phyloP scores from a whole-genome alignment of 1,140 invertebrate genomes.

The Megathymus violae region DNA sequence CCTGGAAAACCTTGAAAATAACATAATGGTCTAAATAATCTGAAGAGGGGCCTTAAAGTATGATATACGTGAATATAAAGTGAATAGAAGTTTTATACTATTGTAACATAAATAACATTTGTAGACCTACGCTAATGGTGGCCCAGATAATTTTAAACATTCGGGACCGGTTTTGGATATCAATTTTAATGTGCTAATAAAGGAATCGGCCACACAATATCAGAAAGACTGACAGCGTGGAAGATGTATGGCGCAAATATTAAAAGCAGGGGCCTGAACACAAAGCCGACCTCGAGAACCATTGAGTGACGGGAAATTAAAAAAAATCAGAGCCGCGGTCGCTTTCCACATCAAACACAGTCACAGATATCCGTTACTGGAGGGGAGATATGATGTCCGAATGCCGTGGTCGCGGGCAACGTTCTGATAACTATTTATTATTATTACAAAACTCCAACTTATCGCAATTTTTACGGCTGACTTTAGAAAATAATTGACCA shows the following conservation, averaged over 20 bases:
- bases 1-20: too few species aligned
- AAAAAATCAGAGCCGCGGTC: slow-evolving; percentile 68
- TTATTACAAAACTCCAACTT: too few species aligned
- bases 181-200: slow-evolving; percentile 12
- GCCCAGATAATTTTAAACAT: too few species aligned
- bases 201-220: slow-evolving; percentile 4
- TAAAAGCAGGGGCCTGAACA: slow-evolving; percentile 69
- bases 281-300: slow-evolving; percentile 56
- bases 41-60: too few species aligned
- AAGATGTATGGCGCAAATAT: slow-evolving; percentile 63
- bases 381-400: slow-evolving; percentile 12
- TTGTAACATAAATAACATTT: too few species aligned
- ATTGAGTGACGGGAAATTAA: slow-evolving; percentile 67
- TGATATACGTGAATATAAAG: too few species aligned
- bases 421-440: not conserved
- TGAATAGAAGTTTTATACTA: too few species aligned
- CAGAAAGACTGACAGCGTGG: slow-evolving; percentile 46
- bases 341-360: slow-evolving; percentile 61
- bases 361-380: slow-evolving; percentile 51
- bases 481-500: too few species aligned
- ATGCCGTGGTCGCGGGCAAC: not conserved
- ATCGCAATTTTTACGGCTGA: too few species aligned
- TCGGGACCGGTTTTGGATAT: not conserved
- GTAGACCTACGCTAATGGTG: too few species aligned
- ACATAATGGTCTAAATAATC: too few species aligned